A percentile compares a stretch with the other conserved stretches of the same genome.
phyloP scores from a whole-genome alignment of 2,888 invertebrate species.

The Venustoraphidia nigricollis region DNA sequence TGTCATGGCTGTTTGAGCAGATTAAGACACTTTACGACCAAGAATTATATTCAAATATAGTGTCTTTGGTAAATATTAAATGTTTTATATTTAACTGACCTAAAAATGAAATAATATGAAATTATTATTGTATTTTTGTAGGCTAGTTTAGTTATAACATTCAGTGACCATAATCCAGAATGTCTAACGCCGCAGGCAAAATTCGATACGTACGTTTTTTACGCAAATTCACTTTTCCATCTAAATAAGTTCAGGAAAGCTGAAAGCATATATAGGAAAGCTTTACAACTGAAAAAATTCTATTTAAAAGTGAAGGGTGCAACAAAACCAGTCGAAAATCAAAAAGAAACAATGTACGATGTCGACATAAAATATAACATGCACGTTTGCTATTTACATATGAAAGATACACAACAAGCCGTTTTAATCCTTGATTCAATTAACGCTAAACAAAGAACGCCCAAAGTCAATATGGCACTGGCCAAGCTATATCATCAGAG shows the following conservation, averaged over 20 bases:
- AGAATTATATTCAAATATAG: slow-evolving; percentile 55
- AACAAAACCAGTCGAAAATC: slow-evolving; percentile 28
- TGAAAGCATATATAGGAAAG: slow-evolving; percentile 46
- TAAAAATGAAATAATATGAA: slow-evolving; percentile 1
- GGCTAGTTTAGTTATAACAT: slow-evolving; percentile 48
- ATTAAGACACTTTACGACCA: slow-evolving; percentile 53
- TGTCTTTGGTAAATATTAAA: slow-evolving; percentile 42
- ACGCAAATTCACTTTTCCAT: slow-evolving; percentile 53
- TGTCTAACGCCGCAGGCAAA: slow-evolving; percentile 40
- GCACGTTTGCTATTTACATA: slow-evolving; percentile 48
- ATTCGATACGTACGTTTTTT: slow-evolving; percentile 50
- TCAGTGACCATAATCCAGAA: slow-evolving; percentile 49
- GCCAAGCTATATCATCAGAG: slow-evolving; percentile 54
- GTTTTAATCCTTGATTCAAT: slow-evolving; percentile 36
- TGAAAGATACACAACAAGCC: slow-evolving; percentile 47
- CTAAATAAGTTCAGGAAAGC: slow-evolving; percentile 51
- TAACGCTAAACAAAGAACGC: slow-evolving; percentile 48
- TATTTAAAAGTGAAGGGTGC: slow-evolving; percentile 35
- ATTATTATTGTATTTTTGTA: slow-evolving; percentile 23
- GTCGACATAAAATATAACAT: slow-evolving; percentile 58
- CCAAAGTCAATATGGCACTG: slow-evolving; percentile 62
- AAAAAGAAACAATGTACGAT: slow-evolving; percentile 38
- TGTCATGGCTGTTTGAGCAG: slow-evolving; percentile 45
- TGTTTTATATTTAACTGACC: background rate
- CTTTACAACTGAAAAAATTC: slow-evolving; percentile 46